phyloP scores from a whole-genome alignment of 2,113 vertebrate genomes.

The Notothenia rossii region DNA sequence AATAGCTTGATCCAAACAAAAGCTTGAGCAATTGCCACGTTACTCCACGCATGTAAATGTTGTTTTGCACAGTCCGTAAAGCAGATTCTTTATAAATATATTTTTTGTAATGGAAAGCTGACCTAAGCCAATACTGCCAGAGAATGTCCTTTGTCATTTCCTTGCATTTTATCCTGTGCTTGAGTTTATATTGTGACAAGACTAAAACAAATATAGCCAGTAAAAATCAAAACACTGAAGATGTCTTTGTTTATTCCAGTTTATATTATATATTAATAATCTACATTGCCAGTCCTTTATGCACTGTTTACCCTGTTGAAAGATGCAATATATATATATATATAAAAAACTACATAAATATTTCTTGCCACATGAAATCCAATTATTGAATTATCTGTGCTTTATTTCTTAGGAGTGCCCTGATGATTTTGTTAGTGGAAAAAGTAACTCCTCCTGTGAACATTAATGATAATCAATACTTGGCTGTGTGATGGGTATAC shows the following conservation, averaged over 20 bases:
- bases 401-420: background rate
- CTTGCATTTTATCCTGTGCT: background rate
- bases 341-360: too few species aligned
- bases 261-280: background rate
- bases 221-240: background rate
- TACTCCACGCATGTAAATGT: slow-evolving; percentile 2
- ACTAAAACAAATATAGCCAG: background rate
- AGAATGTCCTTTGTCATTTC: background rate
- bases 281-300: background rate
- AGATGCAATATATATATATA: background rate
- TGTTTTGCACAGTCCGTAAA: background rate
- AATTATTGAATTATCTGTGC: background rate
- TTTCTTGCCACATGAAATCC: slow-evolving; percentile 11
- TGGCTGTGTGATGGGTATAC: background rate
- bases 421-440: background rate
- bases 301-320: background rate
- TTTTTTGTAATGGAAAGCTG: background rate
- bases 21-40: background rate
- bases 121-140: background rate
- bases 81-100: background rate
- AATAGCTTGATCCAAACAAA: background rate
- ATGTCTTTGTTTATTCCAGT: slow-evolving; percentile 1
- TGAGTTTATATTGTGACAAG: background rate
- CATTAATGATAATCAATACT: slow-evolving; percentile 37
- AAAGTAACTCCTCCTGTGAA: background rate